phyloP scores from a whole-genome alignment of 2,113 vertebrate genomes.

The Piprites chloris region DNA sequence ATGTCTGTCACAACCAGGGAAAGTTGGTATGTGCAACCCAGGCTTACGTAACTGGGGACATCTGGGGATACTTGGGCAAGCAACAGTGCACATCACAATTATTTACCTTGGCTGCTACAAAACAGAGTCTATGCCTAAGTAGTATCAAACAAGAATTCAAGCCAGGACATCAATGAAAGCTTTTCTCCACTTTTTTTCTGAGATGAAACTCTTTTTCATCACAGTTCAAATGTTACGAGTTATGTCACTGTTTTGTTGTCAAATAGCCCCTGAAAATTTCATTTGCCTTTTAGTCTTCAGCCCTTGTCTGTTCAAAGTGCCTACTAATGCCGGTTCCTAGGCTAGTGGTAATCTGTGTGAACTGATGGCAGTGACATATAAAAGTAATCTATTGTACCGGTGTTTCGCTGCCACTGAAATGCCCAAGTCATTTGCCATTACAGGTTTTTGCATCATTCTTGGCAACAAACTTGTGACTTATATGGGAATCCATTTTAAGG shows the following conservation, averaged over 20 bases:
- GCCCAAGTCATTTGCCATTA: not conserved
- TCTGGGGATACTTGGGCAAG: not conserved
- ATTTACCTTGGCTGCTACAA: not conserved
- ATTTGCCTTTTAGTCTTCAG: not conserved
- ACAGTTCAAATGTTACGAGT: not conserved
- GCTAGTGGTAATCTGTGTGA: not conserved
- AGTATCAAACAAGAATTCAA: not conserved
- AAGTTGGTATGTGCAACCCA: not conserved
- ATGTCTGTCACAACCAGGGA: slow-evolving; percentile 76
- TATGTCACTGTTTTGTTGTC: not conserved
- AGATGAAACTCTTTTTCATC: not conserved
- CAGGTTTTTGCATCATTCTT: not conserved
- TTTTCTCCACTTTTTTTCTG: not conserved
- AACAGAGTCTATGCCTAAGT: not conserved
- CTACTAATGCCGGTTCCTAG: not conserved
- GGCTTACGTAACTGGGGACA: not conserved
- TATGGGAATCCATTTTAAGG: not conserved
- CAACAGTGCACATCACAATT: not conserved
- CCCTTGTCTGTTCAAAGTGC: not conserved
- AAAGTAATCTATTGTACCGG: not conserved
- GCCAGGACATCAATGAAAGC: not conserved
- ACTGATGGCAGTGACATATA: not conserved
- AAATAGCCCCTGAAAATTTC: not conserved
- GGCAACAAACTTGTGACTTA: not conserved
- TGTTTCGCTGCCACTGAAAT: not conserved